These are phyloP conservation scores for Pangasius macronema DNA, from an alignment of 2,797 vertebrate species.

Conservation along the genomic window DNA sequence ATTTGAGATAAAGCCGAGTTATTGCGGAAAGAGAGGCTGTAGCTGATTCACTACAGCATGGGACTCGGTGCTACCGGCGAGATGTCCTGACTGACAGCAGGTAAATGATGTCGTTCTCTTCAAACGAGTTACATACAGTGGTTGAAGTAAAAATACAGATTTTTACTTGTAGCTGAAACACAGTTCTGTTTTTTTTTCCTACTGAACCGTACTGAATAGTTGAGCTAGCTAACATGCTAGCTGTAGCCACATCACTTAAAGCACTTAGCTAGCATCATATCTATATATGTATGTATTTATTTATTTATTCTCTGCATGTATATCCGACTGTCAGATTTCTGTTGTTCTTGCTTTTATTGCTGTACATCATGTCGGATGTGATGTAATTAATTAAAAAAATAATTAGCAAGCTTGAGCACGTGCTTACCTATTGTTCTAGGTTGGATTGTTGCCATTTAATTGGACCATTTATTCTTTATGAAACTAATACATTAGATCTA, in stretches of 20 bases:
- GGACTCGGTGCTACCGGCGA: neutral
- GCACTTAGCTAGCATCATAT: no score
- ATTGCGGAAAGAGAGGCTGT: neutral
- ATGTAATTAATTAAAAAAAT: neutral
- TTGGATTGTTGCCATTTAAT: neutral
- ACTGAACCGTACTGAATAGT: neutral
- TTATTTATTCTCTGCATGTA: neutral
- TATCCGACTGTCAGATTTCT: neutral
- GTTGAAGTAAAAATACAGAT: neutral
- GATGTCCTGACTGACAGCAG: neutral
- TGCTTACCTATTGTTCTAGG: neutral
- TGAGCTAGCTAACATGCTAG: constrained; percentile 3
- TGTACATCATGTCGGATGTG: neutral
- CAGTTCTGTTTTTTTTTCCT: neutral
- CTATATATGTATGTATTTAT: neutral
- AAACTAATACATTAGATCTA: neutral
- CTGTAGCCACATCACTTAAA: neutral
- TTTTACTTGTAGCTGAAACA: neutral
- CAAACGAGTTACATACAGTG: neutral
- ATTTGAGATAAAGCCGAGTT: neutral
- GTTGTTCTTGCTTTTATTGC: neutral
- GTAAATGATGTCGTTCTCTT: neutral
- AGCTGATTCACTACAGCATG: neutral
- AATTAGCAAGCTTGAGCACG: neutral
- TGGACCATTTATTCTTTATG: neutral